Evolutionary conservation across 1,140 invertebrate species (phyloP).

Genomic region (Panulirus ornatus): DNA sequence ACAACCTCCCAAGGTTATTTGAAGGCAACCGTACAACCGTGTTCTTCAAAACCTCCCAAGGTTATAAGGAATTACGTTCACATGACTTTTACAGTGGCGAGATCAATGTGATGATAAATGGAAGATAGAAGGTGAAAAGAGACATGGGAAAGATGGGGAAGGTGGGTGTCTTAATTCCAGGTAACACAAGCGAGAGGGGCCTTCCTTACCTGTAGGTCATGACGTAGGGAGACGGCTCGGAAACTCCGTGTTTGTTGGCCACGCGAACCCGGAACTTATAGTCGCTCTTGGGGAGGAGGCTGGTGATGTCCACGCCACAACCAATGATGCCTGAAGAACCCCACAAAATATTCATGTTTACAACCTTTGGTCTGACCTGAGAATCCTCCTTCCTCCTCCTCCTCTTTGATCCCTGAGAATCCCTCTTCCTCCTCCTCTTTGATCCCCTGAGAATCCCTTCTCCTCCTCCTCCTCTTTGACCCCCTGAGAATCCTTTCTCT

Average conservation of each 20-base stretch:
- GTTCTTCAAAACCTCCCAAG: too few species aligned
- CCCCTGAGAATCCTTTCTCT: background rate
- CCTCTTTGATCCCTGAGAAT: background rate
- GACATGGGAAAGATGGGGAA: background rate
- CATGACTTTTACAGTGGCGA: too few species aligned
- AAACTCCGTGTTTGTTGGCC: slow-evolving; percentile 97
- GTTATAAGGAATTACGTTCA: too few species aligned
- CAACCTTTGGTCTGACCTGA: too few species aligned
- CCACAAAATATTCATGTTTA: too few species aligned
- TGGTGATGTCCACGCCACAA: slow-evolving; percentile 90
- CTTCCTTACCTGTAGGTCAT: slow-evolving; percentile 82
- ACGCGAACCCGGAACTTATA: slow-evolving; percentile 96
- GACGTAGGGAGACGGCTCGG: slow-evolving; percentile 93
- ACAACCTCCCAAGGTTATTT: too few species aligned
- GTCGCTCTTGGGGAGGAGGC: slow-evolving; percentile 90
- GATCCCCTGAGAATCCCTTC: background rate
- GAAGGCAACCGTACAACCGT: too few species aligned
- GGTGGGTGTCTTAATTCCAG: too few species aligned
- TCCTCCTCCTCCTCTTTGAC: background rate
- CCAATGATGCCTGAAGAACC: slow-evolving; percentile 83
- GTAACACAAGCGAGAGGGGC: too few species aligned
- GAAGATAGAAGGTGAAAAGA: slow-evolving; percentile 3
- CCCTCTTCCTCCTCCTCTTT: background rate
- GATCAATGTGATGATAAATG: background rate
- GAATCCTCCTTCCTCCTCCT: background rate